A percentile compares a stretch with the other conserved stretches of the same genome.
Evolutionary conservation across 1,140 invertebrate species (phyloP).

Genomic region (Eumaeus atala): DNA sequence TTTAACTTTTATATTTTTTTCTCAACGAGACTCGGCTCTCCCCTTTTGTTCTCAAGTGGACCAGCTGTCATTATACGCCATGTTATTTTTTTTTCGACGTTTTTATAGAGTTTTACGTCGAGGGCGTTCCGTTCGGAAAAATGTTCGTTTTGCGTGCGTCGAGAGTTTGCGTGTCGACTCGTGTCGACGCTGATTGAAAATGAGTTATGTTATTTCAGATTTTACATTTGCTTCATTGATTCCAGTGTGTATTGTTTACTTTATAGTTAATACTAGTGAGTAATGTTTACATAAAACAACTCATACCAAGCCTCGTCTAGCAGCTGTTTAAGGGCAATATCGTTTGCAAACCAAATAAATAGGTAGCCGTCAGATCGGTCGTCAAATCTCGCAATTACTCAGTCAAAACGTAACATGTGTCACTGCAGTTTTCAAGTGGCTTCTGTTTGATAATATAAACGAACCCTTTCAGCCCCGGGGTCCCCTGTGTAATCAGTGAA

Average conservation of each 20-base stretch:
- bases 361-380: conserved; percentile 30
- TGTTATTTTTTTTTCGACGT: conserved; percentile 75
- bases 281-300: too few relatives aligned
- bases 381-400: conserved; percentile 31
- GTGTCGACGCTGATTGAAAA: conserved; percentile 55
- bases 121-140: conserved; percentile 70
- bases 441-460: conserved; percentile 66
- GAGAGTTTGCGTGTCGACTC: conserved; percentile 63
- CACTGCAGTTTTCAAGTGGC: conserved; percentile 69
- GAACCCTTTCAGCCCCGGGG: conserved; percentile 50
- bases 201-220: conserved; percentile 58
- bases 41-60: conserved; percentile 75
- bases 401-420: conserved; percentile 64
- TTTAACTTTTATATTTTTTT: conserved; percentile 72
- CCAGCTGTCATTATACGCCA: conserved; percentile 76
- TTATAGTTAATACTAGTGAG: conserved; percentile 36
- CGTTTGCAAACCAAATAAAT: conserved; percentile 5
- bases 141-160: conserved; percentile 73
- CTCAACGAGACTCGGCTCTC: conserved; percentile 68
- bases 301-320: conserved; percentile 18
- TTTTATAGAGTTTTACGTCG: conserved; percentile 72
- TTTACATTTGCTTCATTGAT: conserved; percentile 39
- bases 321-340: neutral
- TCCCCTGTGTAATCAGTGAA: conserved; percentile 51
- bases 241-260: conserved; percentile 40